Evolutionary conservation across 1,140 invertebrate species (phyloP).

Genomic region (Heliconius hermathena): DNA sequence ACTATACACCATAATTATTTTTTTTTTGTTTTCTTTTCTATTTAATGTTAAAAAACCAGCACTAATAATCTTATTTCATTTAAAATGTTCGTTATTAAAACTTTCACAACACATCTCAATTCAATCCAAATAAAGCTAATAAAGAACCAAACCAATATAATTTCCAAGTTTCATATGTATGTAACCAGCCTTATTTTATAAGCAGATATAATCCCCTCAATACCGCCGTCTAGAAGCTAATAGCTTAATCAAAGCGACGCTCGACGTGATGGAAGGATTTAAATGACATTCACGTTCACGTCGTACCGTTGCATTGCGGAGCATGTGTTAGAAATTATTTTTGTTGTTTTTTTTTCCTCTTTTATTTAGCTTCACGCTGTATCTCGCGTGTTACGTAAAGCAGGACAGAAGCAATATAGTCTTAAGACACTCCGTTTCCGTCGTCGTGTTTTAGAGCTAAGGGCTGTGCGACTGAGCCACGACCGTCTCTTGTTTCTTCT

Average conservation of each 20-base stretch:
- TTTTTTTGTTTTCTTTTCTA: too few species aligned
- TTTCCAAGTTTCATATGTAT: not conserved
- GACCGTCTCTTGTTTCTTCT: too few species aligned
- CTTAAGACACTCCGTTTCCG: not conserved
- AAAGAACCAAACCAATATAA: not conserved
- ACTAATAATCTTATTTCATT: too few species aligned
- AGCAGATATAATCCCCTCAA: conserved; percentile 4
- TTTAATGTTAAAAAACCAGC: too few species aligned
- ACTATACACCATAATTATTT: too few species aligned
- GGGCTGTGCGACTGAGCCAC: too few species aligned
- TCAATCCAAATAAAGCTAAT: not conserved
- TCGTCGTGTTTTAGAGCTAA: too few species aligned
- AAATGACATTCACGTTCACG: conserved; percentile 7
- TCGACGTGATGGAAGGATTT: conserved; percentile 13
- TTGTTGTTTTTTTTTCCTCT: not conserved
- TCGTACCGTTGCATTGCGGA: not conserved
- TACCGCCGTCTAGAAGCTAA: conserved; percentile 11
- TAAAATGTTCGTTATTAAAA: too few species aligned
- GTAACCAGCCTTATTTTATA: not conserved
- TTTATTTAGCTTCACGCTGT: too few species aligned
- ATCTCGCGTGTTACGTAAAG: too few species aligned
- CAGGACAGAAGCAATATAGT: not conserved
- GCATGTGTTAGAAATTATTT: not conserved
- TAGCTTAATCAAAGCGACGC: conserved; percentile 3
- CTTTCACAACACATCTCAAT: too few species aligned